Evolutionary conservation across 2,113 vertebrate species (phyloP).

Genomic region (Pelvicachromis taeniatus): DNA sequence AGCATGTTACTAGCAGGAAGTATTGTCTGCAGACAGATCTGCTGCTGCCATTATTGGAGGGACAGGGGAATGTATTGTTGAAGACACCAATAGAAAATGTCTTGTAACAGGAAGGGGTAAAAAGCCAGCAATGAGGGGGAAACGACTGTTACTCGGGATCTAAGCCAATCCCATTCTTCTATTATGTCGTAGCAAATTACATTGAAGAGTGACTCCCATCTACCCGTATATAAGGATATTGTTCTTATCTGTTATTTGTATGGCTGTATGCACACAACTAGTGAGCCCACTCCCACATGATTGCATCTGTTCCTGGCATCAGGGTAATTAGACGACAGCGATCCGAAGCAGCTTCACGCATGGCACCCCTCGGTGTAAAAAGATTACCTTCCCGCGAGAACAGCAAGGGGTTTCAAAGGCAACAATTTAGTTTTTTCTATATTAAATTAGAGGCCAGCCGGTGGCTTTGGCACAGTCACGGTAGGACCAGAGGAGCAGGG

Average conservation of each 20-base stretch:
- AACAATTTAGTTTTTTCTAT: conserved; percentile 33
- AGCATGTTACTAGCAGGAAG: background rate
- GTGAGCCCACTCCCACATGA: background rate
- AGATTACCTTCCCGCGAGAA: conserved; percentile 23
- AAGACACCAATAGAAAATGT: background rate
- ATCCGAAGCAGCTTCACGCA: conserved; percentile 16
- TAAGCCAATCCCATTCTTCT: background rate
- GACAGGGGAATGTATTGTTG: background rate
- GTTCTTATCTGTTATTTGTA: background rate
- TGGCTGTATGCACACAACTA: background rate
- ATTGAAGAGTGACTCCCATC: background rate
- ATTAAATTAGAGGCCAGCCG: conserved; percentile 52
- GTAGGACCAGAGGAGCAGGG: background rate
- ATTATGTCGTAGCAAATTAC: background rate
- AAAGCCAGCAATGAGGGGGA: background rate
- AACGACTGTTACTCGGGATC: background rate
- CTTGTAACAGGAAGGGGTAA: background rate
- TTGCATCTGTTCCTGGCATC: conserved; percentile 16
- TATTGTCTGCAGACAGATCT: background rate
- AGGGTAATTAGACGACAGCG: conserved; percentile 41
- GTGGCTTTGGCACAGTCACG: conserved; percentile 28
- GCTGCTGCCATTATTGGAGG: background rate
- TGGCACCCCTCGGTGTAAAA: conserved; percentile 13
- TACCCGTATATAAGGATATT: background rate
- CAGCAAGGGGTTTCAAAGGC: conserved; percentile 29